A percentile compares a stretch with the other conserved stretches of the same genome.
Conservation (phyloP, 1,140 invertebrate species). For the Rhopalosiphum maidis region DNA sequence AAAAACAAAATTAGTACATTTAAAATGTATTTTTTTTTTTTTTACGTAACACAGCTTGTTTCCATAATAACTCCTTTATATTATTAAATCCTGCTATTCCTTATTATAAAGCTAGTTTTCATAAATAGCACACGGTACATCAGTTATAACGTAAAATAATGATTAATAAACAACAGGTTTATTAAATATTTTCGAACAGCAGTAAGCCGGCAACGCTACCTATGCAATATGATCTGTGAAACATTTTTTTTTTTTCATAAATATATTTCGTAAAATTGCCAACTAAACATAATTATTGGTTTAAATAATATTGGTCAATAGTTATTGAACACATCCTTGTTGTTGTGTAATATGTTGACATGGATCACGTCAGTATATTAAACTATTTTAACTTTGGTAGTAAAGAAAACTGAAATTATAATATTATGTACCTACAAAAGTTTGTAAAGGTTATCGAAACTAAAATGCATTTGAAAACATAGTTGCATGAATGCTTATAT, state of each 20-base stretch:
- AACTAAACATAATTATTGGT: not conserved
- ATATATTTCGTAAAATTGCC: not conserved
- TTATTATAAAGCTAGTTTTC: not conserved
- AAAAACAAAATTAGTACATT: not conserved
- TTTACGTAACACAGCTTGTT: not conserved
- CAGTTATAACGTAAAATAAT: not conserved
- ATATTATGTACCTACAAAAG: not conserved
- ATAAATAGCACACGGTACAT: not conserved
- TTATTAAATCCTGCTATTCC: not conserved
- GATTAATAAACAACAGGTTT: not conserved
- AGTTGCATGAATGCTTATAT: not conserved
- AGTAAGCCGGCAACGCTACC: not conserved
- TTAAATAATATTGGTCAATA: not conserved
- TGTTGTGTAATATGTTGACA: not conserved
- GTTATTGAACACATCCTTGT: not conserved
- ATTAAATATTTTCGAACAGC: not conserved
- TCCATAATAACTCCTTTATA: not conserved
- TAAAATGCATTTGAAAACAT: not conserved
- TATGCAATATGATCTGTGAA: not conserved
- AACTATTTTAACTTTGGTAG: not conserved
- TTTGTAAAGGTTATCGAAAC: slow-evolving; percentile 11
- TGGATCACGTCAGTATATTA: no score
- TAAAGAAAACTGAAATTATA: slow-evolving; percentile 1
- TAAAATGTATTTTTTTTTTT: not conserved
- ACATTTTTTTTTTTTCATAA: not conserved